These are phyloP conservation scores for Clanis bilineata DNA, from an alignment of 2,888 invertebrate species.

Conservation along the genomic window DNA sequence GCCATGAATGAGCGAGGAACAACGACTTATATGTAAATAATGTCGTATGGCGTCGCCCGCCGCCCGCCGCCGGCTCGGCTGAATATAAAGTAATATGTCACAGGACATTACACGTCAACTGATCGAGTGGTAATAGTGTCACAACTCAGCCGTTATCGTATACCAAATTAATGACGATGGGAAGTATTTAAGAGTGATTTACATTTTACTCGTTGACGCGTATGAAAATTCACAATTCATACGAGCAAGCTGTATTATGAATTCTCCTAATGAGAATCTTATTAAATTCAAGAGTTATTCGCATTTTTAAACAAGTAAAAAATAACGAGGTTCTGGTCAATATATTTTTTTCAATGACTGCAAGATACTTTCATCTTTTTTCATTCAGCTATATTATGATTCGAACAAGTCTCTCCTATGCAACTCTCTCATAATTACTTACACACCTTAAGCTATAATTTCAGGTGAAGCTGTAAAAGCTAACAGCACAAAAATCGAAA, in stretches of 20 bases:
- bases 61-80: conserved; percentile 51
- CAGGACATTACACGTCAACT: conserved; percentile 54
- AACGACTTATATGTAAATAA: conserved; percentile 79
- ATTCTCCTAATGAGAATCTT: neutral
- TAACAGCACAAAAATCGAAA: too few relatives aligned
- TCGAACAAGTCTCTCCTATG: too few relatives aligned
- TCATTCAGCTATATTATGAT: too few relatives aligned
- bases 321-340: too few relatives aligned
- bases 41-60: conserved; percentile 53
- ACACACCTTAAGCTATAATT: too few relatives aligned
- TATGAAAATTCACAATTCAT: neutral
- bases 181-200: conserved; percentile 8
- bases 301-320: neutral
- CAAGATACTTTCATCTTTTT: too few relatives aligned
- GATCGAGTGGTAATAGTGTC: conserved; percentile 54
- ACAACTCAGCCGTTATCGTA: conserved; percentile 18
- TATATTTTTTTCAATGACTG: too few relatives aligned
- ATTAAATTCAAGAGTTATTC: neutral
- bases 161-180: neutral
- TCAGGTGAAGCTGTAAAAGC: too few relatives aligned
- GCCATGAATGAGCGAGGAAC: conserved; percentile 74
- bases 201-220: neutral
- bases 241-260: neutral
- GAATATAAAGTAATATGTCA: conserved; percentile 73
- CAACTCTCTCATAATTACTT: too few relatives aligned